A percentile compares a stretch with the other conserved stretches of the same genome.
phyloP scores from a whole-genome alignment of 1,140 invertebrate genomes.

The Diorhabda sublineata region DNA sequence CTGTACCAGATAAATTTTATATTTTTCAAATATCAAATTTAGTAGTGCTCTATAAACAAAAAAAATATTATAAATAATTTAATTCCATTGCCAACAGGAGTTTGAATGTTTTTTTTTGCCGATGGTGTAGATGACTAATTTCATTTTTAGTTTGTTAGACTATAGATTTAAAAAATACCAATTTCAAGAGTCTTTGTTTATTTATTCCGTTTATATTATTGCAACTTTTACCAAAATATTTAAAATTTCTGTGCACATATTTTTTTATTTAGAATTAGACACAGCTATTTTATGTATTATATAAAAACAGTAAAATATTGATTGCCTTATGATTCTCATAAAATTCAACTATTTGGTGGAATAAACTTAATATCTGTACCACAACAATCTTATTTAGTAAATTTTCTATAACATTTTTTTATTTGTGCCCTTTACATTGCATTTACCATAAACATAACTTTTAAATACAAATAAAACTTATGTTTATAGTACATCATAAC shows the following conservation, averaged over 20 bases:
- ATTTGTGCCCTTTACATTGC: conserved; percentile 45
- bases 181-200: conserved; percentile 12
- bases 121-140: too few relatives aligned
- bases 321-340: conserved; percentile 37
- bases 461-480: too few relatives aligned
- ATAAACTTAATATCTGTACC: conserved; percentile 39
- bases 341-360: conserved; percentile 29
- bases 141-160: too few relatives aligned
- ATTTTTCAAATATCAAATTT: too few relatives aligned
- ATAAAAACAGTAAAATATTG: conserved; percentile 44
- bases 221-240: conserved; percentile 47
- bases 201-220: conserved; percentile 37
- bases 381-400: conserved; percentile 39
- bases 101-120: too few relatives aligned
- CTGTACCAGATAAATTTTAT: too few relatives aligned
- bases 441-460: conserved; percentile 21
- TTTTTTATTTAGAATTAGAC: conserved; percentile 45
- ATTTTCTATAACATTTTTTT: conserved; percentile 39
- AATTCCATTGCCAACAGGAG: too few relatives aligned
- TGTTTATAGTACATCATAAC: too few relatives aligned
- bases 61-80: too few relatives aligned
- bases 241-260: conserved; percentile 44
- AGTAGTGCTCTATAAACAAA: too few relatives aligned
- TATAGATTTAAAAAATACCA: not conserved
- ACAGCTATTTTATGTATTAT: conserved; percentile 40